Evolutionary conservation across 2,797 vertebrate species (phyloP).

Genomic region (Epinephelus awoara): DNA sequence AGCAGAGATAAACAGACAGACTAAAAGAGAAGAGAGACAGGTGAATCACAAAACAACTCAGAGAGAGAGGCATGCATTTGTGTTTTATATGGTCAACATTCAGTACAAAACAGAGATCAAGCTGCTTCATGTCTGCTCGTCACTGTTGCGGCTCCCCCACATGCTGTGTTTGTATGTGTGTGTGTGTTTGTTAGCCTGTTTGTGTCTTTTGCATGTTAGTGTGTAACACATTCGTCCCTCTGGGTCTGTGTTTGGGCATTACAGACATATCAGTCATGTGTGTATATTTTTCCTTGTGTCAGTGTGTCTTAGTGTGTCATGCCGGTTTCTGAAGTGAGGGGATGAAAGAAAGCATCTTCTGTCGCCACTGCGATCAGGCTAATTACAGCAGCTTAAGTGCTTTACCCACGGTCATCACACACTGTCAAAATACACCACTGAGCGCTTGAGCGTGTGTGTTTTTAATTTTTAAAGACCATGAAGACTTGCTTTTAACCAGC

Average conservation of each 20-base stretch:
- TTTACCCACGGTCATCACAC: slow-evolving; percentile 87
- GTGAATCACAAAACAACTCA: slow-evolving; percentile 19
- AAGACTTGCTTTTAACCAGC: slow-evolving; percentile 73
- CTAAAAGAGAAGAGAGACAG: slow-evolving; percentile 1
- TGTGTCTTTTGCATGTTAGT: slow-evolving; percentile 23
- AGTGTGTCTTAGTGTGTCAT: slow-evolving; percentile 71
- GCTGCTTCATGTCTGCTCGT: slow-evolving; percentile 54
- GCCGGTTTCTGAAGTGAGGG: slow-evolving; percentile 83
- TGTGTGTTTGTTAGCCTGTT: slow-evolving; percentile 15
- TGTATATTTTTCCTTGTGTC: slow-evolving; percentile 54
- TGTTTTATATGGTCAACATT: slow-evolving; percentile 29
- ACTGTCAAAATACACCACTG: slow-evolving; percentile 83
- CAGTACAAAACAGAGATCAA: slow-evolving; percentile 43
- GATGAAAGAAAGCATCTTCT: slow-evolving; percentile 87
- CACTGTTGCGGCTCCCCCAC: slow-evolving; percentile 36
- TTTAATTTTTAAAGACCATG: slow-evolving; percentile 75
- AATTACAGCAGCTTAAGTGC: slow-evolving; percentile 90
- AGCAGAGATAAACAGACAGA: background rate
- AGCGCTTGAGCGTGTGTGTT: slow-evolving; percentile 65
- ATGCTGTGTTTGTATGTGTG: slow-evolving; percentile 31
- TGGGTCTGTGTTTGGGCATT: slow-evolving; percentile 22
- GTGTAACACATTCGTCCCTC: slow-evolving; percentile 48
- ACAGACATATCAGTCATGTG: slow-evolving; percentile 56
- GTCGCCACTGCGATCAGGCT: slow-evolving; percentile 83
- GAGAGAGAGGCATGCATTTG: slow-evolving; percentile 6